A percentile compares a stretch with the other conserved stretches of the same genome.
Conservation (phyloP, 2,797 vertebrate species). For the Smutsia gigantea region DNA sequence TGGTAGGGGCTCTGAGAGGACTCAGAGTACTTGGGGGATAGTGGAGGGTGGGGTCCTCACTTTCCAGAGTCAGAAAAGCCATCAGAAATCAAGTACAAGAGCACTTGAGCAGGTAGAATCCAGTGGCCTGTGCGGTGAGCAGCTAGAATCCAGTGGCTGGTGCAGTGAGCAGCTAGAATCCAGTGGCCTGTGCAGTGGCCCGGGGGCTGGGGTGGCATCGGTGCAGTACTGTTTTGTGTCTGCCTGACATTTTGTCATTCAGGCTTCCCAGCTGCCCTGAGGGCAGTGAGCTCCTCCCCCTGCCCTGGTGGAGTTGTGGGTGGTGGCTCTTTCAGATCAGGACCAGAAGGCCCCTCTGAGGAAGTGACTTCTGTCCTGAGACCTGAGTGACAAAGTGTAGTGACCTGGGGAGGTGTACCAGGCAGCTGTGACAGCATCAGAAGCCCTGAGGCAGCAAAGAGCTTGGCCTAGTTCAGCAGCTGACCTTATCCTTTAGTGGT, state of each 20-base stretch:
- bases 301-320: background rate
- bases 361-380: background rate
- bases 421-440: background rate
- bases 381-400: background rate
- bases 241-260: background rate
- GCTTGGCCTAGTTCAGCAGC: background rate
- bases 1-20: background rate
- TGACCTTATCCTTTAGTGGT: background rate
- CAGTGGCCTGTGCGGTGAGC: background rate
- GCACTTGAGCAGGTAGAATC: background rate
- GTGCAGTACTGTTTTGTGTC: background rate
- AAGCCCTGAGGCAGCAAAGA: background rate
- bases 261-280: background rate
- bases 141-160: background rate
- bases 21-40: background rate
- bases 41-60: background rate
- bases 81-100: background rate
- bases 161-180: background rate
- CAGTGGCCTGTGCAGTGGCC: background rate
- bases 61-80: background rate
- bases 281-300: background rate
- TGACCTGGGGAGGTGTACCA: background rate
- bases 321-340: background rate
- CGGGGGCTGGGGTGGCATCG: background rate
- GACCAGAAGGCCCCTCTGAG: background rate